These are phyloP conservation scores for Laticauda colubrina DNA, from an alignment of 2,113 vertebrate genomes.

Conservation along the genomic window DNA sequence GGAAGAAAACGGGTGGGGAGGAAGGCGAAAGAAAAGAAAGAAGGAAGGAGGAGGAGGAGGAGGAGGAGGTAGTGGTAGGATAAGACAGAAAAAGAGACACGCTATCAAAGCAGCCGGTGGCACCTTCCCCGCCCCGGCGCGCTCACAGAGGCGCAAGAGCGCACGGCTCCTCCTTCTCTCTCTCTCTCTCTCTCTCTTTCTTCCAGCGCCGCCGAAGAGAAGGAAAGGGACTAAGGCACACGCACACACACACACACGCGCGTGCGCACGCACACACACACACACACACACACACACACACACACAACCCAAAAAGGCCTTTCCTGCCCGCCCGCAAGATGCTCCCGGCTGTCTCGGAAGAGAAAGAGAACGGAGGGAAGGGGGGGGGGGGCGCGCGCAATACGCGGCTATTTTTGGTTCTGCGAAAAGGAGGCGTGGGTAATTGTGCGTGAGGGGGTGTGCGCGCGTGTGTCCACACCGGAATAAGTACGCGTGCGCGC, in stretches of 20 bases:
- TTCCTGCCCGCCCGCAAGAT: conserved; percentile 11
- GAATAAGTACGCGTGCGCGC: neutral
- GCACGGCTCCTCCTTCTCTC: neutral
- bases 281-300: neutral
- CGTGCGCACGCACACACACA: neutral
- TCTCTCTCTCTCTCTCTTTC: neutral
- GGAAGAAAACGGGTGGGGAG: conserved; percentile 5
- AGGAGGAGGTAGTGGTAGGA: neutral
- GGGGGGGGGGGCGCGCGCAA: conserved; percentile 23
- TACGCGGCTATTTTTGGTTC: conserved; percentile 56
- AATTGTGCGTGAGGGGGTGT: neutral
- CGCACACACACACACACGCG: too few species aligned
- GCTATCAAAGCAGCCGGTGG: conserved; percentile 24
- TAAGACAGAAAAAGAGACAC: neutral
- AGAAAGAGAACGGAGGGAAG: conserved; percentile 15
- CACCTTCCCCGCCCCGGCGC: conserved; percentile 31
- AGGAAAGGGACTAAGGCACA: neutral
- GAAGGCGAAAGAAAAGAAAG: neutral
- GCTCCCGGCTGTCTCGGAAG: conserved; percentile 15
- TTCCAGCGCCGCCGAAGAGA: conserved; percentile 17
- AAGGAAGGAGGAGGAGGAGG: conserved; percentile 19
- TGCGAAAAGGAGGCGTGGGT: conserved; percentile 32
- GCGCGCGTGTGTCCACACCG: neutral
- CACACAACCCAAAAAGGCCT: neutral
- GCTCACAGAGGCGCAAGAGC: conserved; percentile 14